Evolutionary conservation across 2,888 invertebrate species (phyloP).

Genomic region (Brenthis daphne): DNA sequence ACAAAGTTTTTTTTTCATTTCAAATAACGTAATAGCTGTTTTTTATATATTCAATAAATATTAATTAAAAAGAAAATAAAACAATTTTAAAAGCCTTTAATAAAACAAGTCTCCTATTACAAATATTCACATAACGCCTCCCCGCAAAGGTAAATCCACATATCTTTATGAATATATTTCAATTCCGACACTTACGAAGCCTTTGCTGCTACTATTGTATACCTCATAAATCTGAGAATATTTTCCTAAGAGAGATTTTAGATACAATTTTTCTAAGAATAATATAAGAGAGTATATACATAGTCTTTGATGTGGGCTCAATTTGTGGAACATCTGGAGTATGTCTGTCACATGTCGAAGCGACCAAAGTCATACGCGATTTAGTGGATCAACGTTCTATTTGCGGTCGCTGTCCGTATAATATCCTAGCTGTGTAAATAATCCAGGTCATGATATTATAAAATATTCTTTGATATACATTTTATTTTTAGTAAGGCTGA

Average conservation of each 20-base stretch:
- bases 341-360: slow-evolving; percentile 62
- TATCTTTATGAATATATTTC: neutral
- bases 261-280: slow-evolving; percentile 33
- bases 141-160: neutral
- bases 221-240: slow-evolving; percentile 15
- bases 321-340: slow-evolving; percentile 62
- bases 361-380: slow-evolving; percentile 58
- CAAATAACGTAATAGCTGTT: too few species aligned
- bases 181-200: neutral
- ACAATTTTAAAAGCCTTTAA: neutral
- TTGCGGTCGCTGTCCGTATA: slow-evolving; percentile 47
- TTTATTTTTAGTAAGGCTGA: slow-evolving; percentile 3
- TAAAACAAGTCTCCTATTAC: neutral
- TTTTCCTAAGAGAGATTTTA: slow-evolving; percentile 23
- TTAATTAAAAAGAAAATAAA: too few species aligned
- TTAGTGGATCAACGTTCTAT: slow-evolving; percentile 60
- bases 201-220: slow-evolving; percentile 3
- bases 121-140: neutral
- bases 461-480: slow-evolving; percentile 29
- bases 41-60: too few species aligned
- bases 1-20: too few species aligned
- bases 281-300: slow-evolving; percentile 34
- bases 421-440: slow-evolving; percentile 42
- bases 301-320: slow-evolving; percentile 63
- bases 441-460: slow-evolving; percentile 20